These are phyloP conservation scores for Ridgeia piscesae DNA, from an alignment of 1,140 invertebrate species.

Conservation along the genomic window DNA sequence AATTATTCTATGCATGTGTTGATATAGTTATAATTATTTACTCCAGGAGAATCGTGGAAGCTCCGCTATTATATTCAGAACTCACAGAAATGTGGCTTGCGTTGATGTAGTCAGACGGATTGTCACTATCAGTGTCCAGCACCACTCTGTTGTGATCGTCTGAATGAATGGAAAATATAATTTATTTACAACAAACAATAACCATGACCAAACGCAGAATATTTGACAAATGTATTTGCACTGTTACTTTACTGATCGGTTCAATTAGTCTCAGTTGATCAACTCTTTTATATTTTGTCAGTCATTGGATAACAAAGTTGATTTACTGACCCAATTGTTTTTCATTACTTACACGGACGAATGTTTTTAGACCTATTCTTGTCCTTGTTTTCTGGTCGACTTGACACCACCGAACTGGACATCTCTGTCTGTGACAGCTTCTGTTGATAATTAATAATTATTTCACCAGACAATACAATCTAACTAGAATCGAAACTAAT, in stretches of 20 bases:
- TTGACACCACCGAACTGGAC: background rate
- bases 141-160: conserved; percentile 97
- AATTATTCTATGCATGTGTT: background rate
- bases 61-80: background rate
- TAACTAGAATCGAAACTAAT: background rate
- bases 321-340: background rate
- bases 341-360: conserved; percentile 27
- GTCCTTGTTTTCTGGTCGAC: conserved; percentile 12
- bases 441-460: background rate
- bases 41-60: no score
- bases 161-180: conserved; percentile 50
- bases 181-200: background rate
- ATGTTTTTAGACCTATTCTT: conserved; percentile 34
- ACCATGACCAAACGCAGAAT: background rate
- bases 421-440: background rate
- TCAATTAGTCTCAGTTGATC: background rate
- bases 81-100: conserved; percentile 95
- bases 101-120: conserved; percentile 93
- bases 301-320: background rate
- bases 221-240: background rate
- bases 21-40: background rate
- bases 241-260: no score
- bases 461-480: background rate
- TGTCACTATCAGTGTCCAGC: conserved; percentile 73
- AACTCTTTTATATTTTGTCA: background rate